Evolutionary conservation across 2,888 invertebrate species (phyloP), one percentile per base, ranked within the genome.

Genomic region (Taenaris catops): DNA sequence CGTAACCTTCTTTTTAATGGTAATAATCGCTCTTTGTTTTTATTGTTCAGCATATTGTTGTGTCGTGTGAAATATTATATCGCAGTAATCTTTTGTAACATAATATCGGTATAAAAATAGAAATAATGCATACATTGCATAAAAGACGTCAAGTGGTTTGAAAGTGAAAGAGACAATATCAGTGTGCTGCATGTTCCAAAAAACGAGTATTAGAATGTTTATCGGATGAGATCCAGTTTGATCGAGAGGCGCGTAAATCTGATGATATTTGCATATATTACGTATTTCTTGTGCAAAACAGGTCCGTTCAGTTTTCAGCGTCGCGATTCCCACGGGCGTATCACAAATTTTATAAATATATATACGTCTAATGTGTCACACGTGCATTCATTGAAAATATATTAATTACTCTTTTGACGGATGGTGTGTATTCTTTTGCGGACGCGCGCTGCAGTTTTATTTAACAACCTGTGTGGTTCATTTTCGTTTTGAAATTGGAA

Each of bases 181-280:
- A n/a, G n/a, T n/a, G n/a, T n/a, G n/a, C n/a, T n/a, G 14, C 14
- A 14, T 2, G 4, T 3, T 14, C 4, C 33, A 39, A 36, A 32
- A 42, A 33, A 32, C 23, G 20, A 24, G 27, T 36, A 14, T 45
- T 46, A 46, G 38, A 47, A 51, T 48, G 46, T 20, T 14, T 14
- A 40, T 37, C 42, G 40, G 46, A 51, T 52, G 52, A 52, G 48
- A 58, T 59, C 58, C 57, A 53, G 63, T 70, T 62, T 53, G 41
- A 48, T 50, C 49, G 31, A 32, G 32, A 50, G n/a, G 54, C 51
- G 49, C 52, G 52, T 38, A 32, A 40, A 46, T 50, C 31, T 38
- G 37, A 38, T 58, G 58, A 44, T 37, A 81, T 81, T 80, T 79
- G 81, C 81, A 81, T 83, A 68, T 29, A 53, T 58, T 24, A 11